Evolutionary conservation across 2,113 vertebrate species (phyloP).

Genomic region (Ailuropoda melanoleuca): DNA sequence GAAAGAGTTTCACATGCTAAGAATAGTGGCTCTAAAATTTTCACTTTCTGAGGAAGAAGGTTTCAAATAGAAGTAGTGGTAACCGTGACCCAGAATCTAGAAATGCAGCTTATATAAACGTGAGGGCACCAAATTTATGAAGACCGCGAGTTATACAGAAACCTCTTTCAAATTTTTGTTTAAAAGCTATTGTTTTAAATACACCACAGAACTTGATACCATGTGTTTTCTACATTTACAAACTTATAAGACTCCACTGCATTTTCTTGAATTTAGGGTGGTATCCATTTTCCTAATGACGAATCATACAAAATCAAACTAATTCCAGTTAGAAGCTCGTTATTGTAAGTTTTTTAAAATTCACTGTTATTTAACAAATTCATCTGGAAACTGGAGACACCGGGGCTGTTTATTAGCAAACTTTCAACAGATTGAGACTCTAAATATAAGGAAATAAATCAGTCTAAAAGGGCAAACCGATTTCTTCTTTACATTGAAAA

Average conservation of each 20-base stretch:
- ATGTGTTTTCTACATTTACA: not conserved
- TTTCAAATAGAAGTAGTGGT: constrained; percentile 28
- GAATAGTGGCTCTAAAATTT: not conserved
- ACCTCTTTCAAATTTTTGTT: constrained; percentile 16
- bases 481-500: not conserved
- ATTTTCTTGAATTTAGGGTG: constrained; percentile 33
- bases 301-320: not conserved
- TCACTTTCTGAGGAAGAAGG: not conserved
- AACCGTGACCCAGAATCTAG: constrained; percentile 13
- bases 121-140: constrained; percentile 1
- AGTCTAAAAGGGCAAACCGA: not conserved
- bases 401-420: not conserved
- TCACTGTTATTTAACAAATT: not conserved
- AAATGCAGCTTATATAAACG: constrained; percentile 21
- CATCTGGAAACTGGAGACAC: not conserved
- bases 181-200: constrained; percentile 29
- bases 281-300: not conserved
- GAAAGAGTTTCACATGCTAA: not conserved
- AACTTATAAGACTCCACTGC: not conserved
- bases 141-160: not conserved
- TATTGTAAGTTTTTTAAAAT: not conserved
- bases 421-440: not conserved
- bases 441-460: not conserved
- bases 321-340: not conserved
- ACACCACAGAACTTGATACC: not conserved